A percentile compares a stretch with the other conserved stretches of the same genome.
Conservation (phyloP, 2,888 invertebrate species). For the Idaea dimidiata region DNA sequence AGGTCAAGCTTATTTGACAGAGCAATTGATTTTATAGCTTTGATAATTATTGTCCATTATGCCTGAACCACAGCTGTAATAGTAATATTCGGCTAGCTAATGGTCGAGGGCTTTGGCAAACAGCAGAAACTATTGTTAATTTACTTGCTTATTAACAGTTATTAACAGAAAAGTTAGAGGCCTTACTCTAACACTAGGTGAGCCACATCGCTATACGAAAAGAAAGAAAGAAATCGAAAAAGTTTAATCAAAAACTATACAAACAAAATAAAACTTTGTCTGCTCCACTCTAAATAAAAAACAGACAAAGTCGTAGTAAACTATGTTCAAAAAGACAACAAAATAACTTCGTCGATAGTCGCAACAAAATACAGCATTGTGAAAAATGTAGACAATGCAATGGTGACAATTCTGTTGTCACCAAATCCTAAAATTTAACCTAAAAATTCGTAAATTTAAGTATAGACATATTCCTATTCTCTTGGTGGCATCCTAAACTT, state of each 20-base stretch:
- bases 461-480: too few species aligned
- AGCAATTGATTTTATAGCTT: not conserved
- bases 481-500: too few species aligned
- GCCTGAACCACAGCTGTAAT: not conserved
- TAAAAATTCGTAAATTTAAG: too few species aligned
- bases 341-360: not conserved
- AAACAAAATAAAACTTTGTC: not conserved
- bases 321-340: not conserved
- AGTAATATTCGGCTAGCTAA: not conserved
- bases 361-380: not conserved
- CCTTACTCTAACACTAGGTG: too few species aligned
- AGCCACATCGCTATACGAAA: too few species aligned
- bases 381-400: constrained; percentile 1
- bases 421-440: too few species aligned
- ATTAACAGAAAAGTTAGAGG: too few species aligned
- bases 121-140: not conserved
- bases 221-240: too few species aligned
- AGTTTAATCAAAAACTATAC: not conserved
- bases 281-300: not conserved
- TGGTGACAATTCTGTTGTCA: too few species aligned
- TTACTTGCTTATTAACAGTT: not conserved
- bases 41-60: not conserved
- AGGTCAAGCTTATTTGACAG: not conserved
- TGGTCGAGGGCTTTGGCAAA: not conserved
- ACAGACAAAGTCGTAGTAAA: not conserved